Conservation (phyloP, 2,797 vertebrate genomes). For the Eulemur rubriventer region DNA sequence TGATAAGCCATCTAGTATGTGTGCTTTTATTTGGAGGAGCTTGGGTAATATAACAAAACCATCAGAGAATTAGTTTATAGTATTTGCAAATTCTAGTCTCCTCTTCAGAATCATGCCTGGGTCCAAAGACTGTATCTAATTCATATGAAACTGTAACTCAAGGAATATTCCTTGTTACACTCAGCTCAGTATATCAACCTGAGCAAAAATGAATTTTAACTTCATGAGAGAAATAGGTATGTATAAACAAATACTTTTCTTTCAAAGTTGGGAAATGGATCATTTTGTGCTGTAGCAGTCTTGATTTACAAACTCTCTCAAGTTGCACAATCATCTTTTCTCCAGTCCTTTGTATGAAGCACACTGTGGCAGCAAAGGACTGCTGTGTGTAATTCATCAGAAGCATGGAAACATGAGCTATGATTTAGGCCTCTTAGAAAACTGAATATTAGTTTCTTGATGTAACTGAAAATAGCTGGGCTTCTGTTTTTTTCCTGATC, state of each 20-base stretch:
- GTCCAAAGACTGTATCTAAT: conserved; percentile 20
- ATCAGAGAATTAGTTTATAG: conserved; percentile 4
- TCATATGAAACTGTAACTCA: conserved; percentile 18
- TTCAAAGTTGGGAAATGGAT: conserved; percentile 24
- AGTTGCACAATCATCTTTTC: not conserved
- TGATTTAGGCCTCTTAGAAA: not conserved
- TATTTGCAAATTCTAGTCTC: not conserved
- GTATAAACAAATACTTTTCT: not conserved
- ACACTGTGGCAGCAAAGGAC: not conserved
- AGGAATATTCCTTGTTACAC: conserved; percentile 5
- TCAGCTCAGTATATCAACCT: not conserved
- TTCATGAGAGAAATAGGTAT: not conserved
- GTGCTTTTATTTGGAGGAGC: conserved; percentile 6
- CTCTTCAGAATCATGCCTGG: not conserved
- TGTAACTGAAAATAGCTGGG: not conserved
- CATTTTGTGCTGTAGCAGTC: not conserved
- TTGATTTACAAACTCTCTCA: conserved; percentile 30
- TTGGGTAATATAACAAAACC: not conserved
- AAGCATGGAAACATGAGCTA: not conserved
- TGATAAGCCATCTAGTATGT: not conserved
- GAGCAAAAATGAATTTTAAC: conserved; percentile 50
- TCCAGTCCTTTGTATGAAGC: not conserved
- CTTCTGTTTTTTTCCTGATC: conserved; percentile 42
- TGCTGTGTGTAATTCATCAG: conserved; percentile 24
- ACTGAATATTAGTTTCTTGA: not conserved